Percentiles rank a stretch among this genome's conserved stretches.
phyloP scores from a whole-genome alignment of 2,113 vertebrate species.

The Dromaius novaehollandiae region DNA sequence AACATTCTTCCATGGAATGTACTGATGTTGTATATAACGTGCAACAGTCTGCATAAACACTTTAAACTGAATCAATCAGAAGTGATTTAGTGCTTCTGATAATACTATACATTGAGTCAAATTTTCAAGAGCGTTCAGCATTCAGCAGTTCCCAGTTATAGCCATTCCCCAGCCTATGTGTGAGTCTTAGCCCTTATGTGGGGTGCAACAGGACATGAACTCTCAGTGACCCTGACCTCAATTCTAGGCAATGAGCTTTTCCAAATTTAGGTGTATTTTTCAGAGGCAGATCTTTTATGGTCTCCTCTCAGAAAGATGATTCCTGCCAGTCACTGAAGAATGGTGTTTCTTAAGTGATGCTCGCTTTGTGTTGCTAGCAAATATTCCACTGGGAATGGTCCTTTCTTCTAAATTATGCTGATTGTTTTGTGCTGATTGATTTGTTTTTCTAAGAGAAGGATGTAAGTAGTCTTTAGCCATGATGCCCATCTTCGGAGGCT shows the following conservation, averaged over 20 bases:
- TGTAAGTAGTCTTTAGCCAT: background rate
- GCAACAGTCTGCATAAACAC: background rate
- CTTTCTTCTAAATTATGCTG: background rate
- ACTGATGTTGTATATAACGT: background rate
- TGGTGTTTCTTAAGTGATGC: background rate
- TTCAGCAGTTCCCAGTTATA: background rate
- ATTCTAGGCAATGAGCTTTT: background rate
- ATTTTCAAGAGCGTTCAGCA: background rate
- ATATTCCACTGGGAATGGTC: background rate
- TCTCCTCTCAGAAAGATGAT: background rate
- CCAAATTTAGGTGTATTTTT: background rate
- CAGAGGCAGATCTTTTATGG: background rate
- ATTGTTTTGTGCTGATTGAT: background rate
- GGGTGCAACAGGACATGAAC: accelerated
- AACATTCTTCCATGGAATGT: background rate
- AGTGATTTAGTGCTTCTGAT: background rate
- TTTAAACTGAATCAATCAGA: background rate
- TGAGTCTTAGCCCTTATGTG: accelerated
- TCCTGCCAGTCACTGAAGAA: background rate
- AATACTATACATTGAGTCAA: background rate
- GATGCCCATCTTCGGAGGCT: background rate
- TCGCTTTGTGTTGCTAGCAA: background rate
- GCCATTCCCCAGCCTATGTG: background rate
- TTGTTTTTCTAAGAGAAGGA: background rate
- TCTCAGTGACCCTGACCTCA: background rate